phyloP scores from a whole-genome alignment of 2,888 invertebrate species.

The Smittia aterrima region DNA sequence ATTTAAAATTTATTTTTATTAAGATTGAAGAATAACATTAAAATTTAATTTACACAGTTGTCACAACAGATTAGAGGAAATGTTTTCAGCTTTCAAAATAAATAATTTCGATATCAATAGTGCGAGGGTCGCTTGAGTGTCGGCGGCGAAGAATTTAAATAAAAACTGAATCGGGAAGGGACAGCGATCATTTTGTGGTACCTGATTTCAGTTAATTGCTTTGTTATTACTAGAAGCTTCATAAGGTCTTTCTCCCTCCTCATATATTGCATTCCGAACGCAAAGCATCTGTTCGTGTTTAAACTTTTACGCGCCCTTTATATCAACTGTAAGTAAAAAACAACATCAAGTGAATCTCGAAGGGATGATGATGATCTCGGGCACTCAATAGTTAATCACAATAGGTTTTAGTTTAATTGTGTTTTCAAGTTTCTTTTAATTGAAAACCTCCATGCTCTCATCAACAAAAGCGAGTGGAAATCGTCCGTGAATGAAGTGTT shows the following conservation, averaged over 20 bases:
- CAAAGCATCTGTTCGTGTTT: constrained; percentile 25
- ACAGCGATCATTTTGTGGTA: constrained; percentile 12
- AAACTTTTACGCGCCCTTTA: constrained; percentile 36
- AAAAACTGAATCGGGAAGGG: constrained; percentile 7
- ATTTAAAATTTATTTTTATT: too few relatives aligned
- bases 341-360: constrained; percentile 25
- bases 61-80: constrained; percentile 32
- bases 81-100: not conserved
- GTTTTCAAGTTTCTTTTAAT: constrained; percentile 29
- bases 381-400: constrained; percentile 5
- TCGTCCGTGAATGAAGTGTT: constrained; percentile 24
- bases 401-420: constrained; percentile 38
- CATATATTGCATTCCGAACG: not conserved
- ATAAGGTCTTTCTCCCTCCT: not conserved
- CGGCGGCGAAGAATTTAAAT: not conserved
- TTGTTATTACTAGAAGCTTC: constrained; percentile 6
- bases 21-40: too few relatives aligned
- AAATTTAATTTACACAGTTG: constrained; percentile 32
- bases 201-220: constrained; percentile 39
- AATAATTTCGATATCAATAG: constrained; percentile 5
- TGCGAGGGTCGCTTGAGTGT: not conserved
- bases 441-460: not conserved
- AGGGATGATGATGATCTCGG: constrained; percentile 26
- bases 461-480: not conserved
- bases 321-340: not conserved